A percentile compares a stretch with the other conserved stretches of the same genome.
These are phyloP conservation scores for Abrostola tripartita DNA, from an alignment of 2,888 invertebrate genomes.

Conservation along the genomic window DNA sequence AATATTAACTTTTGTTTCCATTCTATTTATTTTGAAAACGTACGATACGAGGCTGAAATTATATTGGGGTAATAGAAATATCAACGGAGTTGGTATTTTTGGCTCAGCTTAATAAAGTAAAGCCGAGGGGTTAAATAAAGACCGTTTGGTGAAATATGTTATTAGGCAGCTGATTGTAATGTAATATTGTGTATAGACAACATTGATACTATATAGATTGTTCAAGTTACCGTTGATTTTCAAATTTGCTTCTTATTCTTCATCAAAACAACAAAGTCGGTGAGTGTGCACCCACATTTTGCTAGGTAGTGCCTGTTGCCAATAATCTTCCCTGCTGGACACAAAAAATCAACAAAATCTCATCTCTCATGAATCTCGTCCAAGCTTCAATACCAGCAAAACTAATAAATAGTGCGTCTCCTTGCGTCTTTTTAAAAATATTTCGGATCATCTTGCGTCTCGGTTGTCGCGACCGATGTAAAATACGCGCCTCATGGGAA, in stretches of 20 bases:
- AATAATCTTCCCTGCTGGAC: background rate
- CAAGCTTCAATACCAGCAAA: conserved; percentile 55
- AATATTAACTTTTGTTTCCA: conserved; percentile 43
- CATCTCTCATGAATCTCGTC: conserved; percentile 14
- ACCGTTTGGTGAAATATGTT: no score
- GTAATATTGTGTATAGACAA: no score
- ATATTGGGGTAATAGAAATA: background rate
- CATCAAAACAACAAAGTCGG: no score
- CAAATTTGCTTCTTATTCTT: no score
- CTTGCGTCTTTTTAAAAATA: conserved; percentile 68
- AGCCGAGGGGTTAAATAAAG: no score
- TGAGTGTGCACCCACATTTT: no score
- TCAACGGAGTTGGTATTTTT: background rate
- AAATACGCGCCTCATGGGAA: conserved; percentile 83
- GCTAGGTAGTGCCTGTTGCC: no score
- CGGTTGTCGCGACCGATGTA: conserved; percentile 68
- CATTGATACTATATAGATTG: no score
- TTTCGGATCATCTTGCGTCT: conserved; percentile 73
- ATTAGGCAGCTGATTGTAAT: no score
- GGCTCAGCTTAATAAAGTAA: no score
- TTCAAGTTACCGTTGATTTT: no score
- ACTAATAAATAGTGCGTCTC: conserved; percentile 61
- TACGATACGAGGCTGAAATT: background rate
- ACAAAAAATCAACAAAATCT: background rate
- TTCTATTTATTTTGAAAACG: conserved; percentile 27